A percentile compares a stretch with the other conserved stretches of the same genome.
These are phyloP conservation scores for Drosophila birchii DNA, from an alignment of 2,888 invertebrate species.

Conservation along the genomic window DNA sequence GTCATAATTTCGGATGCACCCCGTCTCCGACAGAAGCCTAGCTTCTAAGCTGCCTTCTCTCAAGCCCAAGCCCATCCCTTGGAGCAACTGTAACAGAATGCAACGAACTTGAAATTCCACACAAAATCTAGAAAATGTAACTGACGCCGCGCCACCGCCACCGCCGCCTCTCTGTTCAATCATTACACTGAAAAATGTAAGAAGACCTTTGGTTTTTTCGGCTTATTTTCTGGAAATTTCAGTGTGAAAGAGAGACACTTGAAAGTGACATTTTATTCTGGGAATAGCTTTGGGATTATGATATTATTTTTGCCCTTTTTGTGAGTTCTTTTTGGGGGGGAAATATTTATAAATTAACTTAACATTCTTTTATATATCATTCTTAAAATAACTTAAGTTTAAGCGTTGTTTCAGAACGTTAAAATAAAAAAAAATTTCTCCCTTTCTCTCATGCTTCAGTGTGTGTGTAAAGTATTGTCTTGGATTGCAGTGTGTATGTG, in stretches of 20 bases:
- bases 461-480: constrained; percentile 46
- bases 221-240: neutral
- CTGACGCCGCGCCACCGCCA: constrained; percentile 21
- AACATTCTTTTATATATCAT: neutral
- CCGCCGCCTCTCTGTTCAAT: constrained; percentile 19
- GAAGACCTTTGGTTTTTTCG: neutral
- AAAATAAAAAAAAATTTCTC: neutral
- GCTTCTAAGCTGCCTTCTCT: neutral
- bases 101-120: constrained; percentile 61
- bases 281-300: neutral
- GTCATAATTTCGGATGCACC: constrained; percentile 67
- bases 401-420: too few relatives aligned
- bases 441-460: neutral
- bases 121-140: constrained; percentile 42
- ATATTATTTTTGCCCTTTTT: neutral
- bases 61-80: neutral
- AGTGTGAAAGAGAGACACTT: neutral
- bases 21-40: constrained; percentile 11
- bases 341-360: neutral
- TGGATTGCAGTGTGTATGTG: constrained; percentile 25
- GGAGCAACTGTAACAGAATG: constrained; percentile 50
- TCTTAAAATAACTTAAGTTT: too few relatives aligned
- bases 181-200: constrained; percentile 10
- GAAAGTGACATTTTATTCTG: neutral
- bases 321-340: neutral